Base-by-base conservation (phyloP, 2,888 invertebrate genomes). In the Cacoxenus indagator region DNA sequence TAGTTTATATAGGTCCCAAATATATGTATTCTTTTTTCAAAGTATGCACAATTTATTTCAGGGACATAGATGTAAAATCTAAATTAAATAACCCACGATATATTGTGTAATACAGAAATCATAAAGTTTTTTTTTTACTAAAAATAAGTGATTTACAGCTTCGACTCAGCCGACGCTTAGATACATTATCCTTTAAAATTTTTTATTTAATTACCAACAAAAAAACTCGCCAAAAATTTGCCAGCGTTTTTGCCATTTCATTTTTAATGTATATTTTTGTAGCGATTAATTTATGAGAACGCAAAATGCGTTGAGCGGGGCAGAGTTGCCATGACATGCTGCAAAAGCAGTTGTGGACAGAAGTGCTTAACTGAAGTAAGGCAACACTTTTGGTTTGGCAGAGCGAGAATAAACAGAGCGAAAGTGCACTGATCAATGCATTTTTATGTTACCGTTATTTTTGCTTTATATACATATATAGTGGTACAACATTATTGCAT, bases 361-460 rank as follows among this genome's bases (percentile, higher is more conserved):
- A 22, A 9, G 17, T 19, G 22, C 45, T 43, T 43, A 22, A 51
- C 17, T 51, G 51, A 51, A 22, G 51, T 9, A 37, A 55, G 61
- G 26, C 31, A 31, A 37, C 37, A 37, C 37, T 37, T 37, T 37
- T 37, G 37, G 37, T 8, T n/a, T n/a, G n/a, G n/a, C n/a, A n/a
- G n/a, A n/a, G n/a, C n/a, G n/a, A n/a, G n/a, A n/a, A n/a, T n/a
- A n/a, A n/a, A n/a, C n/a, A n/a, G n/a, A n/a, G 9, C 14, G 37
- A 37, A 48, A 57, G 17, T 29, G 29, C 29, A 27, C 57, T 5
- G n/a, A 57, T 19, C 27, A 57, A 37, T 14, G 37, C 27, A 57
- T 83, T 78, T 79, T 61, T 72, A 74, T 73, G 75, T 73, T 80
- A 79, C 80, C 83, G 80, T 80, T 80, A 80, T 79, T 79, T 77